A percentile compares a stretch with the other conserved stretches of the same genome.
phyloP scores from a whole-genome alignment of 1,140 invertebrate species.

The Epicauta chinensis region DNA sequence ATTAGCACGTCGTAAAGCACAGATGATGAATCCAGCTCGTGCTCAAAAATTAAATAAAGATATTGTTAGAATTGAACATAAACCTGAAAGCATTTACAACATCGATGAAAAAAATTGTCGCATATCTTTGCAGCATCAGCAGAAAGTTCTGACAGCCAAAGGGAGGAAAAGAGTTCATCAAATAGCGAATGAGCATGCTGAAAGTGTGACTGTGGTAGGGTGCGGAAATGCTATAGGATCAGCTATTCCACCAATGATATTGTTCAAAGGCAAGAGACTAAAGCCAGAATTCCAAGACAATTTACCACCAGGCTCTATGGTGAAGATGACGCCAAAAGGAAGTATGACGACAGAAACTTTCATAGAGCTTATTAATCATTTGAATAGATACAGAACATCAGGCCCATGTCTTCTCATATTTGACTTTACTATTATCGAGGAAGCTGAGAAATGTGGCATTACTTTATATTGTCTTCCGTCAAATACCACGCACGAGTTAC shows the following conservation, averaged over 20 bases:
- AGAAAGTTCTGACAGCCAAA: constrained; percentile 30
- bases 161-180: constrained; percentile 28
- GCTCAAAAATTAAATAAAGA: no score
- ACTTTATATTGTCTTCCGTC: constrained; percentile 38
- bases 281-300: constrained; percentile 37
- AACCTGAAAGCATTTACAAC: no score
- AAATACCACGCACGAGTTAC: no score
- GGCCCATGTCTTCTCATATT: constrained; percentile 38
- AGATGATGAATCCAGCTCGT: no score
- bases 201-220: constrained; percentile 37
- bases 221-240: constrained; percentile 25
- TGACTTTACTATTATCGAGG: constrained; percentile 30
- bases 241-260: constrained; percentile 31
- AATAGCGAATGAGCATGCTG: constrained; percentile 27
- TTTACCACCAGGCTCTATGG: constrained; percentile 31
- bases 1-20: no score
- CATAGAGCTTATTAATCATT: constrained; percentile 30
- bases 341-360: constrained; percentile 39
- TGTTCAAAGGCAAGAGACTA: constrained; percentile 22
- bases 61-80: no score
- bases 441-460: constrained; percentile 35
- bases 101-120: constrained; percentile 42
- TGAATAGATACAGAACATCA: constrained; percentile 31
- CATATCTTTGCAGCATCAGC: constrained; percentile 38
- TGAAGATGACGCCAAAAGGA: constrained; percentile 38